Percentiles rank a stretch among this genome's conserved stretches.
Conservation (phyloP, 2,888 invertebrate genomes). For the Ochropacha duplaris region DNA sequence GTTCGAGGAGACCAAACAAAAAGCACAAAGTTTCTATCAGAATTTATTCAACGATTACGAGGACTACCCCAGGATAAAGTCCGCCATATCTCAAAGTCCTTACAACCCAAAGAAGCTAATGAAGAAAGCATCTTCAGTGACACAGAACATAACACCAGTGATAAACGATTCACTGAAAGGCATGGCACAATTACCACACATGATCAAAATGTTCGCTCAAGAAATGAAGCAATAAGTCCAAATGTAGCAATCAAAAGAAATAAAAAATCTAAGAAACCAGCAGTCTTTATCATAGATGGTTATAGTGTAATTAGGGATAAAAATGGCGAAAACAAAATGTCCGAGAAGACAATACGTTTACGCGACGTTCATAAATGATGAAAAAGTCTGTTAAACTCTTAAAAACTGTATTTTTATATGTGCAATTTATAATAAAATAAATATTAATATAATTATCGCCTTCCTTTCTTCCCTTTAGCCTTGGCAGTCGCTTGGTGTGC, state of each 20-base stretch:
- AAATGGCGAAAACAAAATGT: slow-evolving; percentile 66
- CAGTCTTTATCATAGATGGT: slow-evolving; percentile 71
- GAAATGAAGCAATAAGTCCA: slow-evolving; percentile 52
- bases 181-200: slow-evolving; percentile 67
- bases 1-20: slow-evolving; percentile 65
- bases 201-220: slow-evolving; percentile 66
- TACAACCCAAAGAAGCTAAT: slow-evolving; percentile 55
- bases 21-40: slow-evolving; percentile 63
- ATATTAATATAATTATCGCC: slow-evolving; percentile 54
- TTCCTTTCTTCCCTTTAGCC: slow-evolving; percentile 76
- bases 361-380: slow-evolving; percentile 40
- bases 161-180: slow-evolving; percentile 69
- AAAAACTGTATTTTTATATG: slow-evolving; percentile 22
- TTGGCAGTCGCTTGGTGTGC: slow-evolving; percentile 60
- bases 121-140: slow-evolving; percentile 59
- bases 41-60: slow-evolving; percentile 67
- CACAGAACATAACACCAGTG: slow-evolving; percentile 61
- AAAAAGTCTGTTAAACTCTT: slow-evolving; percentile 8
- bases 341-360: slow-evolving; percentile 61
- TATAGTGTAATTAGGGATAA: slow-evolving; percentile 73
- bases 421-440: slow-evolving; percentile 25
- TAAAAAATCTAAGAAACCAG: slow-evolving; percentile 40
- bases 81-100: slow-evolving; percentile 45
- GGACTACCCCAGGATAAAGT: slow-evolving; percentile 52
- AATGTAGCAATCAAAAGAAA: slow-evolving; percentile 26